A percentile compares a stretch with the other conserved stretches of the same genome.
These are phyloP conservation scores for Caenorhabditis sp. DNA, from an alignment of 2,888 invertebrate species.

Conservation along the genomic window DNA sequence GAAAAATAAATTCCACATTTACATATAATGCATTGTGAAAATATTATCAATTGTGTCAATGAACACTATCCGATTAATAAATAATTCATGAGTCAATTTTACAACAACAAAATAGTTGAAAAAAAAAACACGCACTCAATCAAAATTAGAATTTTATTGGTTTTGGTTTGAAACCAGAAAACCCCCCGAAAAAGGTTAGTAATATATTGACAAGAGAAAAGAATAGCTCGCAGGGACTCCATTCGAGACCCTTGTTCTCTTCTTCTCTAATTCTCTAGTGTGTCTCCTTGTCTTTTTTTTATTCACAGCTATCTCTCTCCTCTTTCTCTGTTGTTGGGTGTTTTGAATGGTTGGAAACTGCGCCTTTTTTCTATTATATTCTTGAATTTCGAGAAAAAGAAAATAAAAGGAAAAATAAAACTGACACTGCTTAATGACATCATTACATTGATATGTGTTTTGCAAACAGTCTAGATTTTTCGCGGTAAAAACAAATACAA, in stretches of 20 bases:
- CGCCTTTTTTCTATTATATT: neutral
- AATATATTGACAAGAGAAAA: constrained; percentile 4
- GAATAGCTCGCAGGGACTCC: neutral
- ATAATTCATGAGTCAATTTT: neutral
- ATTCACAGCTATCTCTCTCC: neutral
- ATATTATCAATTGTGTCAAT: neutral
- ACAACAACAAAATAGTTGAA: neutral
- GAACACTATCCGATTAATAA: neutral
- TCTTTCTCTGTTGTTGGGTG: neutral
- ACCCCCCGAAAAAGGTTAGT: neutral
- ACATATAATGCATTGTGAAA: neutral
- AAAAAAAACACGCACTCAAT: no score
- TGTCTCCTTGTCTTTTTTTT: neutral
- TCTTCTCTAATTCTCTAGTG: neutral
- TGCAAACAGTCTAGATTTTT: no score
- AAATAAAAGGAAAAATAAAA: neutral
- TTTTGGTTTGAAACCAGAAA: neutral
- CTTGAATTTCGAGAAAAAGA: neutral
- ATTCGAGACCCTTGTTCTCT: neutral
- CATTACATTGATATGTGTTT: no score
- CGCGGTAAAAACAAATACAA: no score
- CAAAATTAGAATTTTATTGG: no score
- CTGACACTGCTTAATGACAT: neutral
- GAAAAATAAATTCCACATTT: neutral
- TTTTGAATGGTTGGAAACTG: neutral